These are phyloP conservation scores for Anthopleura xanthogrammica DNA, from an alignment of 92 coral and sea anemone genomes.

Conservation along the genomic window DNA sequence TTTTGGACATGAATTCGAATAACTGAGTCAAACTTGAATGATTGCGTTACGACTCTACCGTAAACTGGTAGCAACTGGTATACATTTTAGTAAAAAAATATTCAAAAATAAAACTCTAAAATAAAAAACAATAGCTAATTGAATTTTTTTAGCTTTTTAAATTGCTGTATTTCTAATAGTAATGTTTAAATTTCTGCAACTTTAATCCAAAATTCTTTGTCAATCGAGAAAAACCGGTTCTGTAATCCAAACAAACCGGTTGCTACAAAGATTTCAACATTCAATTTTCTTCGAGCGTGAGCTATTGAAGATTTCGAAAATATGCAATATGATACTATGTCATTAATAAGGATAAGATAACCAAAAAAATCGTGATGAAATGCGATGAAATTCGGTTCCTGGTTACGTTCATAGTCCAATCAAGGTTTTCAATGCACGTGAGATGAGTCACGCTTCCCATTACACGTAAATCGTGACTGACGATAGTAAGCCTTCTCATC, in stretches of 20 bases:
- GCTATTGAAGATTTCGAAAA: background rate
- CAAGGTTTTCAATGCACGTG: background rate
- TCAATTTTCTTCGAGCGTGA: constrained; percentile 3
- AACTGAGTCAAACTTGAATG: background rate
- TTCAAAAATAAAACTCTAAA: background rate
- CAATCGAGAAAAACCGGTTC: constrained; percentile 29
- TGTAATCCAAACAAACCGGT: constrained; percentile 12
- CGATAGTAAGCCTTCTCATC: too few species aligned
- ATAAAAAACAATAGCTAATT: background rate
- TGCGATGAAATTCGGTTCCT: background rate
- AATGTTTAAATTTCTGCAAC: background rate
- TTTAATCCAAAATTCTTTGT: background rate
- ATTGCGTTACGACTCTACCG: background rate
- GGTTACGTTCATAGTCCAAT: background rate
- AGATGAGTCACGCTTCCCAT: background rate
- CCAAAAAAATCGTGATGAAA: background rate
- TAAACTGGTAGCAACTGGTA: background rate
- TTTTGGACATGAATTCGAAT: background rate
- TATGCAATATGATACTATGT: background rate
- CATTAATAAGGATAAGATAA: background rate
- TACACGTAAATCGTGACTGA: background rate
- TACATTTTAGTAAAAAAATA: background rate
- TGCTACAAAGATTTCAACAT: background rate
- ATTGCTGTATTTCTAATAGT: background rate
- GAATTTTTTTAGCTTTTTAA: background rate